Evolutionary conservation across 2,888 invertebrate genomes (phyloP).

Genomic region (Chouioia cunea): DNA sequence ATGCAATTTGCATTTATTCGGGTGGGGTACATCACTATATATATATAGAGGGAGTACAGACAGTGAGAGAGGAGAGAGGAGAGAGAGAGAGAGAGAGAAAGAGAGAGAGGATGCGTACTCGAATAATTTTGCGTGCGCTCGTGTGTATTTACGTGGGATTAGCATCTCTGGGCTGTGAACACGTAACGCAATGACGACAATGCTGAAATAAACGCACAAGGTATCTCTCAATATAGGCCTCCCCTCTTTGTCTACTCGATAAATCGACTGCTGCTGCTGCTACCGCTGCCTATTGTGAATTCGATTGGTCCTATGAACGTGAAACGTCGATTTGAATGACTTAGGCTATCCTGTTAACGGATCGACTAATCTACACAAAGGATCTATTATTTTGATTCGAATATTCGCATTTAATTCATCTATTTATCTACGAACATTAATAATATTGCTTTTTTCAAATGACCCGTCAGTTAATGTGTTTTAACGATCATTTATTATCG

Average conservation of each 20-base stretch:
- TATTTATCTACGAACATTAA: too few species aligned
- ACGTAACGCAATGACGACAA: constrained; percentile 21
- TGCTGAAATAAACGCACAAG: constrained; percentile 20
- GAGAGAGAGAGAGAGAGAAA: too few species aligned
- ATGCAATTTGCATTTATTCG: constrained; percentile 34
- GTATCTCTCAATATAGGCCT: constrained; percentile 1
- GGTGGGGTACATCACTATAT: neutral
- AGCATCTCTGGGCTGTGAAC: constrained; percentile 16
- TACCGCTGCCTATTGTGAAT: too few species aligned
- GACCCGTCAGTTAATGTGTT: too few species aligned
- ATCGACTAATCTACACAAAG: neutral
- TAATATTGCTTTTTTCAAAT: too few species aligned
- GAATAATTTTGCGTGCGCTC: constrained; percentile 17
- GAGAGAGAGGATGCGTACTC: too few species aligned
- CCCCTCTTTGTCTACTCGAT: constrained; percentile 24
- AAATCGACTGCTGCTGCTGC: constrained; percentile 5
- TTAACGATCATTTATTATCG: too few species aligned
- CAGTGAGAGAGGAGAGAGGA: too few species aligned
- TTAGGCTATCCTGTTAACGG: neutral
- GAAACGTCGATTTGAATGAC: constrained; percentile 7
- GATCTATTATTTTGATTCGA: neutral
- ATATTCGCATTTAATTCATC: too few species aligned
- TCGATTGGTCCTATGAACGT: neutral
- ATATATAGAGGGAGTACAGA: too few species aligned
- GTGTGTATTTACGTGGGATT: constrained; percentile 26